Evolutionary conservation across 2,797 vertebrate species (phyloP).

Genomic region (Brachymystax lenok): DNA sequence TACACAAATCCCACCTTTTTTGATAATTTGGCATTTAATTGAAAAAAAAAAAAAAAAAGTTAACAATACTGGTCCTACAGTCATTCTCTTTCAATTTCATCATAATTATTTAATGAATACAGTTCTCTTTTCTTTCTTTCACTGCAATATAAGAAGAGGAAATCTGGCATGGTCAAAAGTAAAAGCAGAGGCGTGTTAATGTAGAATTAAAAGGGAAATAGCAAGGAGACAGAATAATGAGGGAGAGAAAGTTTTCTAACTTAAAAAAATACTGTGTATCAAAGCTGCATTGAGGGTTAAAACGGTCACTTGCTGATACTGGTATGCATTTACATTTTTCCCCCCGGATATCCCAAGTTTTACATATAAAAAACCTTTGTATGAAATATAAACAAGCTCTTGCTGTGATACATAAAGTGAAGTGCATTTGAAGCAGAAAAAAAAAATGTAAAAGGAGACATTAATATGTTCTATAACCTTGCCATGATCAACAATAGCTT

Average conservation of each 20-base stretch:
- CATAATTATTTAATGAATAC: constrained; percentile 47
- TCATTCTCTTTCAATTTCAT: constrained; percentile 66
- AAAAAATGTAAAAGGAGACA: constrained; percentile 55
- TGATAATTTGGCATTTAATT: constrained; percentile 82
- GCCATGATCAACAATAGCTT: constrained; percentile 24
- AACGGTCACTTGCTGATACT: constrained; percentile 69
- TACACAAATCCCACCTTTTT: constrained; percentile 86
- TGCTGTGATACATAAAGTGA: constrained; percentile 62
- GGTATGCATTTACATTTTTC: constrained; percentile 67
- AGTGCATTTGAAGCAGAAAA: constrained; percentile 78
- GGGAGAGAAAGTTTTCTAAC: constrained; percentile 18
- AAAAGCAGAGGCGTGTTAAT: constrained; percentile 74
- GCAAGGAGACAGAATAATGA: constrained; percentile 55
- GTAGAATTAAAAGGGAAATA: constrained; percentile 57
- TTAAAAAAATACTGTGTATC: constrained; percentile 48
- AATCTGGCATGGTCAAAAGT: constrained; percentile 73
- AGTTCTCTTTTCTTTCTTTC: constrained; percentile 52
- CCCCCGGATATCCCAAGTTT: constrained; percentile 76
- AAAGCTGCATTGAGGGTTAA: constrained; percentile 49
- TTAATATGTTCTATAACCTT: constrained; percentile 54
- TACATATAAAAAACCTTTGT: constrained; percentile 83
- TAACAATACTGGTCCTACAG: constrained; percentile 90
- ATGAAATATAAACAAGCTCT: constrained; percentile 94
- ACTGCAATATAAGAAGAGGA: constrained; percentile 71
- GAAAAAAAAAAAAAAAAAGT: constrained; percentile 82